A percentile compares a stretch with the other conserved stretches of the same genome.
These are phyloP conservation scores for Xerus rutilus DNA, from an alignment of 2,797 vertebrate species.

Conservation along the genomic window DNA sequence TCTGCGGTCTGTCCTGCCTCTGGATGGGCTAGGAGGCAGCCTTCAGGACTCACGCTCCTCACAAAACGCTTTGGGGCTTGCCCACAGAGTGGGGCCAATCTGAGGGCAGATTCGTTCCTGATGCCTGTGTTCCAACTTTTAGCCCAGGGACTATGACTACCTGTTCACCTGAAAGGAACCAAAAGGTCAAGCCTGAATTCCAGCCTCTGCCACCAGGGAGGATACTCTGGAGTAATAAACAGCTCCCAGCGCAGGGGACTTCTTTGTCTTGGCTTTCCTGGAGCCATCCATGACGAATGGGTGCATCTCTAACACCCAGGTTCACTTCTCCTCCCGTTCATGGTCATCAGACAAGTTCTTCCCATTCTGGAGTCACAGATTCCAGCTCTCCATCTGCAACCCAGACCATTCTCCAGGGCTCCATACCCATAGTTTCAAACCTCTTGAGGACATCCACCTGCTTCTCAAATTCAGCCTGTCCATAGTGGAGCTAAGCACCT, in stretches of 20 bases:
- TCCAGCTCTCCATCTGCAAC: not conserved
- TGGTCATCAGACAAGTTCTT: not conserved
- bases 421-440: not conserved
- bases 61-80: not conserved
- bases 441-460: not conserved
- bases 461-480: not conserved
- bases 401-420: not conserved
- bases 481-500: not conserved
- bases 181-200: not conserved
- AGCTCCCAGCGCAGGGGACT: not conserved
- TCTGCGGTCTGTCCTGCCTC: not conserved
- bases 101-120: not conserved
- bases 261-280: not conserved
- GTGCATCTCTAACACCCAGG: not conserved
- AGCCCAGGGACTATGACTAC: not conserved
- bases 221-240: not conserved
- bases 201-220: accelerated
- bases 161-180: not conserved
- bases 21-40: not conserved
- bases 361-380: not conserved
- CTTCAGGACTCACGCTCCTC: not conserved
- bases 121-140: not conserved
- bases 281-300: accelerated
- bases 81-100: not conserved
- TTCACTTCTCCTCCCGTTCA: not conserved